A percentile compares a stretch with the other conserved stretches of the same genome.
These are phyloP conservation scores for Melanostoma scalare DNA, from an alignment of 2,888 invertebrate genomes.

Conservation along the genomic window DNA sequence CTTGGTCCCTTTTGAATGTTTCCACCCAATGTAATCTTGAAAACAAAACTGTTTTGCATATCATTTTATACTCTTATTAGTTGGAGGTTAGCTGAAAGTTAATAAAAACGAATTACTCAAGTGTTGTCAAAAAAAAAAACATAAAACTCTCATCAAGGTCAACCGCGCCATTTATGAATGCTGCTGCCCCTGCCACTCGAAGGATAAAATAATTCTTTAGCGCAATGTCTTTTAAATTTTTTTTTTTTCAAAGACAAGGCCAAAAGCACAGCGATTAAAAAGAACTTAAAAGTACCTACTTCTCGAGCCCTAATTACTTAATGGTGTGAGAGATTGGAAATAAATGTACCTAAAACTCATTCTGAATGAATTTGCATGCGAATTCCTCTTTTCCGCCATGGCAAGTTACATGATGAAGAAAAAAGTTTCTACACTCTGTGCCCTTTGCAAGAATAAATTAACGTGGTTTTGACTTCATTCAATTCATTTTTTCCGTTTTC, in stretches of 20 bases:
- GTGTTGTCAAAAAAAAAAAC: too few species aligned
- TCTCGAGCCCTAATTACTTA: neutral
- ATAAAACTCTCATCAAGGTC: too few species aligned
- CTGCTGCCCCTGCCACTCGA: too few species aligned
- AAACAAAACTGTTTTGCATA: too few species aligned
- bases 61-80: too few species aligned
- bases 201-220: too few species aligned
- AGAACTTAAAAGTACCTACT: neutral
- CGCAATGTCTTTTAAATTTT: too few species aligned
- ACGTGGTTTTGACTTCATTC: constrained; percentile 60
- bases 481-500: constrained; percentile 67
- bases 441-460: constrained; percentile 62
- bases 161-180: too few species aligned
- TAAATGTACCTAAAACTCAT: constrained; percentile 17
- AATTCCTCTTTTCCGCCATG: neutral
- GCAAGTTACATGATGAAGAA: neutral
- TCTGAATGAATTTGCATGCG: constrained; percentile 23
- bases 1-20: too few species aligned
- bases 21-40: too few species aligned
- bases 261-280: neutral
- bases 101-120: too few species aligned
- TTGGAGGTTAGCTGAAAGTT: too few species aligned
- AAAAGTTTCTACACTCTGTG: constrained; percentile 14
- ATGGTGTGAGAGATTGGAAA: constrained; percentile 28
- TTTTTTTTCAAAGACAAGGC: neutral